Base-by-base conservation (phyloP, 1,140 invertebrate genomes). In the Steinernema feltiae region DNA sequence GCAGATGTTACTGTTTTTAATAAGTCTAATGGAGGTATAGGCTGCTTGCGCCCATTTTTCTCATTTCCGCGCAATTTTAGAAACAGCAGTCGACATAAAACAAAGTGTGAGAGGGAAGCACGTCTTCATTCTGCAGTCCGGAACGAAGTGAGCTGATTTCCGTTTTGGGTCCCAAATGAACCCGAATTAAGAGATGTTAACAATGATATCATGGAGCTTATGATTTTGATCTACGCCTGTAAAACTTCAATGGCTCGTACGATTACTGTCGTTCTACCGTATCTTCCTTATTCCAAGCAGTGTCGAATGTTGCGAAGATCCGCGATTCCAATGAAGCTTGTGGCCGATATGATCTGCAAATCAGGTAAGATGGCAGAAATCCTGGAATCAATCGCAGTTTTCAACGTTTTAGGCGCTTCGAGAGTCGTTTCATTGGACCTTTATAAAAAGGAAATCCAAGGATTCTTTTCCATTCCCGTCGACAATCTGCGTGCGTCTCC, bases 401-500 rank as follows among this genome's bases (percentile, higher is more conserved):
- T 12, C 53, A 3, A 69, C 21, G 7, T 12, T 73, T 46, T n/a
- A 79, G 78, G 78, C 32, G 78, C 78, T 18, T 69, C 63, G 12
- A 63, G 78, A 3, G 35, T 79, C n/a, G 78, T 79, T 74, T 99
- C 96, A 0, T 96, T 99, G 93, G 97, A 99, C 89, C 89, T 99
- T 15, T 97, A 99, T 88, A 94, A 97, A 86, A 99, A 99, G 87
- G 97, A 99, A 89, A 97, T 98, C 79, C 97, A 99, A 88, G 97
- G 96, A 29, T 99, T 99, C 87, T 99, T 98, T 87, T 94, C 98
- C 83, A 95, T 95, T 87, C 96, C 97, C 15, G 95, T 99, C 0
- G 97, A 99, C 87, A 99, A 99, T 89, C 89, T 99, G 69, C 89
- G 97, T 86, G 95, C 97, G 31, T 98, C 95, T 74, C 95, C 96